Base-by-base conservation (phyloP, 2,113 vertebrate genomes). In the Bubalus kerabau region DNA sequence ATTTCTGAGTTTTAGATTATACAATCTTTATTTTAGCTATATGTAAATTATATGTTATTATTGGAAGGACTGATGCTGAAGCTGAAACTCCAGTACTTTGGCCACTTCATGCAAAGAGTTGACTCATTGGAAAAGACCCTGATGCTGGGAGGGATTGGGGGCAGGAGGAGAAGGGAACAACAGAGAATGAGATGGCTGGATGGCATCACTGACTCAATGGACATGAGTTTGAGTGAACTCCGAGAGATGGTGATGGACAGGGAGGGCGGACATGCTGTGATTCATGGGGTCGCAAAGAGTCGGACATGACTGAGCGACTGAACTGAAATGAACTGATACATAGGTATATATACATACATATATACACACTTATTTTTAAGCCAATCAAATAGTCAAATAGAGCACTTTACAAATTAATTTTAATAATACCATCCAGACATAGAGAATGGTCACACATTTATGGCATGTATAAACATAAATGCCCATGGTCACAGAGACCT, bases 241-340 rank as follows among this genome's bases (percentile, higher is more conserved):
- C 0, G 0, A 15, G 32, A n/a, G 62, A 4, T n/a, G 32, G 62
- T 64, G 16, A 64, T 64, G 1, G 3, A 64, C 62, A 17, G 16
- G 32, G 32, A 64, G 5, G 62, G 3, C 62, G n/a, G 30, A 32
- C 3, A 0, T 9, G 62, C 62, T n/a, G 32, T 4, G 0, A 19
- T 67, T 67, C 16, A n/a, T n/a, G 30, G 62, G 62, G 62, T 64
- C 3, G 3, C 15, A 64, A 64, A n/a, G 30, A 64, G 62, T 64
- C 4, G 16, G 62, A 64, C 62, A n/a, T 3, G 2, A n/a, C 2
- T 64, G 30, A 64, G 62, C 3, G 8, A n/a, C 32, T 64, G 16
- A n/a, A 64, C 15, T 64, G 30, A n/a, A 64, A 15, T 32, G 30
- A 64, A 67, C 62, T n/a, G 32, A 67, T 64, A 19, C 12, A 62